Conservation (phyloP, 2,113 vertebrate species). For the Carollia perspicillata region DNA sequence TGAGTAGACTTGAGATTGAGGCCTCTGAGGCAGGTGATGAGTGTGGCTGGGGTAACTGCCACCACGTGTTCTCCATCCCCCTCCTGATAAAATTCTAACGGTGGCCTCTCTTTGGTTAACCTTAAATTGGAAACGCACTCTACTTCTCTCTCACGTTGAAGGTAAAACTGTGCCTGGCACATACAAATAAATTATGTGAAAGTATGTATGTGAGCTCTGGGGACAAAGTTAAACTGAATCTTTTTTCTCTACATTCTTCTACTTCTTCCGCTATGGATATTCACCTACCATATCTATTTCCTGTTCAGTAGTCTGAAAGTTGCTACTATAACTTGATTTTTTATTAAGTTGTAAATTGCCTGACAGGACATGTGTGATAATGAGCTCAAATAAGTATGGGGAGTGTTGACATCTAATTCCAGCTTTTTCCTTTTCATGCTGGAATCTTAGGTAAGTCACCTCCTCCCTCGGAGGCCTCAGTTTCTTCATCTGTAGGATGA, state of each 20-base stretch:
- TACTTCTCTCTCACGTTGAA: slow-evolving; percentile 39
- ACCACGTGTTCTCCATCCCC: slow-evolving; percentile 42
- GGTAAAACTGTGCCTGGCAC: background rate
- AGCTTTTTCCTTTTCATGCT: background rate
- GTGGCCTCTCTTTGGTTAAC: background rate
- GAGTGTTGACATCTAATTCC: background rate
- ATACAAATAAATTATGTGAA: slow-evolving; percentile 59
- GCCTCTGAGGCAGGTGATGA: background rate
- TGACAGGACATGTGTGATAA: background rate
- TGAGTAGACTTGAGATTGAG: background rate
- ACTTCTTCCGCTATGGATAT: background rate
- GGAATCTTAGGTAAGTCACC: background rate
- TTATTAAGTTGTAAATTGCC: background rate
- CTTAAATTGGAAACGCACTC: slow-evolving; percentile 8
- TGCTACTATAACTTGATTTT: slow-evolving; percentile 30
- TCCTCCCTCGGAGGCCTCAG: background rate
- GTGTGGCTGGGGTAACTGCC: background rate
- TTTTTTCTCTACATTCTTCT: background rate
- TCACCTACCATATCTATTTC: background rate
- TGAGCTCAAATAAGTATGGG: background rate
- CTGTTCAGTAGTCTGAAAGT: background rate
- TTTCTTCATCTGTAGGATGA: background rate
- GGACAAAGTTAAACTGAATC: background rate
- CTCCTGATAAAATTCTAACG: slow-evolving; percentile 2
- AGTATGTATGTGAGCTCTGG: background rate